Evolutionary conservation across 2,888 invertebrate species (phyloP).

Genomic region (Invenusta paracnida): DNA sequence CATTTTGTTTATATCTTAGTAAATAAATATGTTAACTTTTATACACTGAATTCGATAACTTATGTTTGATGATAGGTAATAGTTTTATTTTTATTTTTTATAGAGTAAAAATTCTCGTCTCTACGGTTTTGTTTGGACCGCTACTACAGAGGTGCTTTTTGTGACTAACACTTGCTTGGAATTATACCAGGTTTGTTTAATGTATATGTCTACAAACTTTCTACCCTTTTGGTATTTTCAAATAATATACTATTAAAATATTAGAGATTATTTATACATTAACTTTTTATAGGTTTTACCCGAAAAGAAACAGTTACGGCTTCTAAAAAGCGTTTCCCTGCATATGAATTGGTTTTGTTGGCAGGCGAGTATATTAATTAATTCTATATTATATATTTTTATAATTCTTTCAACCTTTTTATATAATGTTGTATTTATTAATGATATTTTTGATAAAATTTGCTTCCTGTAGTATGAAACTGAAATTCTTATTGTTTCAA

Average conservation of each 20-base stretch:
- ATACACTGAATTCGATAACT: too few relatives aligned
- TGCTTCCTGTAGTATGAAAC: neutral
- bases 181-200: neutral
- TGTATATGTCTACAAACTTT: neutral
- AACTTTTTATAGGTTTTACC: too few relatives aligned
- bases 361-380: slow-evolving; percentile 4
- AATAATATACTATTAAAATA: too few relatives aligned
- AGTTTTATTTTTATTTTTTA: neutral
- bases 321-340: neutral
- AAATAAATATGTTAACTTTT: too few relatives aligned
- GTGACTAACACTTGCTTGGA: neutral
- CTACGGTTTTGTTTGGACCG: neutral
- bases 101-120: neutral
- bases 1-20: too few relatives aligned
- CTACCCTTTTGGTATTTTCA: too few relatives aligned
- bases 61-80: too few relatives aligned
- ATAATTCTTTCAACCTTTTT: neutral
- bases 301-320: neutral
- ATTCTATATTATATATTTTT: neutral
- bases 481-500: slow-evolving; percentile 2
- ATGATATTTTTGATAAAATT: neutral
- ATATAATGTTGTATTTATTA: neutral
- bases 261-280: too few relatives aligned
- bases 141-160: neutral
- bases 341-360: slow-evolving; percentile 18